A percentile compares a stretch with the other conserved stretches of the same genome.
phyloP scores from a whole-genome alignment of 2,113 vertebrate genomes.

The Taxidea taxus region DNA sequence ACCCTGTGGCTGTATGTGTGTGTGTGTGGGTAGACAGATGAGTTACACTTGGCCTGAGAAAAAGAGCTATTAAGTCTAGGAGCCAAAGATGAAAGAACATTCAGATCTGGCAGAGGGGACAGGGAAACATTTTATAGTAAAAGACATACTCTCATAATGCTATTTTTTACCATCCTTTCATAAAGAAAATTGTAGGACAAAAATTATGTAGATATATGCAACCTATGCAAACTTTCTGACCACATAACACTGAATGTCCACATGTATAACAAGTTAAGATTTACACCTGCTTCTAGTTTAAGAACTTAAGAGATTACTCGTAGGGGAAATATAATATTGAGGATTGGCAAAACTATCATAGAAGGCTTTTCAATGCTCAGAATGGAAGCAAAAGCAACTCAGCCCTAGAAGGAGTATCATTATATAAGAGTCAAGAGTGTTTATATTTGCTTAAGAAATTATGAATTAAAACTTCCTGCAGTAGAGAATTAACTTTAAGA shows the following conservation, averaged over 20 bases:
- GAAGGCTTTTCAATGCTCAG: not conserved
- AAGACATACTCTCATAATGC: not conserved
- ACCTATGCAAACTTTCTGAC: not conserved
- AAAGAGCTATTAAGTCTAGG: not conserved
- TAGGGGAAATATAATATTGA: not conserved
- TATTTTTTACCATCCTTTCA: not conserved
- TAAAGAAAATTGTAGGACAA: not conserved
- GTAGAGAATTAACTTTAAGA: not conserved
- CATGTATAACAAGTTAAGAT: not conserved
- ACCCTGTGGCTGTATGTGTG: accelerated
- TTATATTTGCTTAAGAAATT: slow-evolving; percentile 6
- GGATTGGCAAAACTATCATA: not conserved
- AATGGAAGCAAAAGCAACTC: not conserved
- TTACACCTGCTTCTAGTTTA: not conserved
- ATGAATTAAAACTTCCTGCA: not conserved
- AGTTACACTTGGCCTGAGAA: not conserved
- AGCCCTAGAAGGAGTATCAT: not conserved
- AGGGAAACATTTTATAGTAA: not conserved
- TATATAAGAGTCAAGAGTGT: not conserved
- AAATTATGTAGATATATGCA: not conserved
- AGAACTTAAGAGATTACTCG: not conserved
- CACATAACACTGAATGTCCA: not conserved
- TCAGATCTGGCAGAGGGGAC: not conserved
- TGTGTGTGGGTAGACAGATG: accelerated
- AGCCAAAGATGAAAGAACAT: not conserved